These are phyloP conservation scores for Crossocerus cetratus DNA, from an alignment of 2,888 invertebrate genomes.

Conservation along the genomic window DNA sequence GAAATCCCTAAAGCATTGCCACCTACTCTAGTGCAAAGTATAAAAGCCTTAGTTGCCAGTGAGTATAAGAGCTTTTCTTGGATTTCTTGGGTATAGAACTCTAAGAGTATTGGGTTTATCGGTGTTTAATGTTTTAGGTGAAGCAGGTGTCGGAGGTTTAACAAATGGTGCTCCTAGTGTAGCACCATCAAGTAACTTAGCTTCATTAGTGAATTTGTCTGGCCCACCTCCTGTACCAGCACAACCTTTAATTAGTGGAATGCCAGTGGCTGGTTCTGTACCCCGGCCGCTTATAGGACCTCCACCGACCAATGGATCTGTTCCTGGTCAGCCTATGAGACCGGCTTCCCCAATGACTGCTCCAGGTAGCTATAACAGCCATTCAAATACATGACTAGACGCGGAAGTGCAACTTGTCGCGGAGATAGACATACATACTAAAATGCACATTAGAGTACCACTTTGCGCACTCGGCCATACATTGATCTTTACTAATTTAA, in stretches of 20 bases:
- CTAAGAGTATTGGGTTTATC: neutral
- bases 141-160: constrained; percentile 30
- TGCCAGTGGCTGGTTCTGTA: constrained; percentile 50
- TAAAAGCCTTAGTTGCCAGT: constrained; percentile 79
- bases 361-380: constrained; percentile 47
- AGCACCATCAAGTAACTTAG: constrained; percentile 44
- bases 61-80: constrained; percentile 44
- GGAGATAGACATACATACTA: constrained; percentile 4
- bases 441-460: constrained; percentile 17
- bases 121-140: constrained; percentile 26
- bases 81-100: neutral
- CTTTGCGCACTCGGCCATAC: constrained; percentile 17
- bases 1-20: constrained; percentile 94
- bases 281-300: constrained; percentile 60
- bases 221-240: constrained; percentile 39
- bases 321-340: constrained; percentile 58
- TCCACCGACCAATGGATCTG: constrained; percentile 53
- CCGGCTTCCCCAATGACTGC: constrained; percentile 67
- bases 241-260: constrained; percentile 52
- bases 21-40: constrained; percentile 84
- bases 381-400: neutral
- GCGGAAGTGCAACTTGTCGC: neutral
- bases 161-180: constrained; percentile 49
- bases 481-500: constrained; percentile 17
- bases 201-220: constrained; percentile 57